phyloP scores from a whole-genome alignment of 2,888 invertebrate genomes.

The Camponotus fellah region DNA sequence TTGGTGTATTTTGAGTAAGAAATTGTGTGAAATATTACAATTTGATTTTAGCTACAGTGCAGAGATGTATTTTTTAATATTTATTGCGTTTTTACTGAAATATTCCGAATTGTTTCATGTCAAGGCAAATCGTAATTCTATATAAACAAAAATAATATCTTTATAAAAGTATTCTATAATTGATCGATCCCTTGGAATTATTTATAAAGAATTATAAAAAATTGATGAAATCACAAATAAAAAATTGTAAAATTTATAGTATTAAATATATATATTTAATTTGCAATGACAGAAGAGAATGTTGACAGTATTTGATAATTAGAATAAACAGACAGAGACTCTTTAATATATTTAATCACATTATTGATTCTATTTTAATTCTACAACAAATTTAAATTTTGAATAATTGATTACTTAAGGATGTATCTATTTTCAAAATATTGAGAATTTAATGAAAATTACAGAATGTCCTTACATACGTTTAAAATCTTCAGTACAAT shows the following conservation, averaged over 20 bases:
- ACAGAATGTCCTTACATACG: too few species aligned
- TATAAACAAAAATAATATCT: background rate
- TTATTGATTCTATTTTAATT: background rate
- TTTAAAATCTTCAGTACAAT: too few species aligned
- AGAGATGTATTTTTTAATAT: too few species aligned
- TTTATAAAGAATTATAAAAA: background rate
- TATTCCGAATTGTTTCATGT: background rate
- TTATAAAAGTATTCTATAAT: background rate
- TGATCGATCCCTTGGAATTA: background rate
- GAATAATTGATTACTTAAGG: background rate
- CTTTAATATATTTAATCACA: background rate
- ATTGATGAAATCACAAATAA: background rate
- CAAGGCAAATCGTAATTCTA: background rate
- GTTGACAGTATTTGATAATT: background rate
- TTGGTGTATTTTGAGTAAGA: too few species aligned
- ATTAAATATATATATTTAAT: background rate
- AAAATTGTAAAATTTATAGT: background rate
- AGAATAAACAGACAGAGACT: background rate
- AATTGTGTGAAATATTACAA: too few species aligned
- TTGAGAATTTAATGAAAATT: too few species aligned
- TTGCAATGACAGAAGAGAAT: background rate
- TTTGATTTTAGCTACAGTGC: too few species aligned
- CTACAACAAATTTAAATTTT: background rate
- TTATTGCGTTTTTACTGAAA: too few species aligned
- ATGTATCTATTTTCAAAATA: too few species aligned